phyloP scores from a whole-genome alignment of 2,113 vertebrate species.

The Colaptes auratus region DNA sequence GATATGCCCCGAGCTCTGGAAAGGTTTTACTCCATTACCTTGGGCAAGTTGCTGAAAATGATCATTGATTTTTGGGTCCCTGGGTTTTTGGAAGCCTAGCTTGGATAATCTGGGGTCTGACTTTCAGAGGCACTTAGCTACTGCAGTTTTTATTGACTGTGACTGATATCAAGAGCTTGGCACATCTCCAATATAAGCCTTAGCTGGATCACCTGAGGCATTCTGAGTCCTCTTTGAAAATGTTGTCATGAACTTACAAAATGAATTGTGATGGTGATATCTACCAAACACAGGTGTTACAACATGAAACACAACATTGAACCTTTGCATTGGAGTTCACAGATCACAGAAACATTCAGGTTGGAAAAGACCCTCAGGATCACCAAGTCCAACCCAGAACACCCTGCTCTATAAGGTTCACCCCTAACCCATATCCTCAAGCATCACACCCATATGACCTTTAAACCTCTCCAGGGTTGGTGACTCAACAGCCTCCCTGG shows the following conservation, averaged over 20 bases:
- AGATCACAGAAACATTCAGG: too few species aligned
- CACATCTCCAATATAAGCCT: background rate
- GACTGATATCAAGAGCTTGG: background rate
- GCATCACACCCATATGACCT: too few species aligned
- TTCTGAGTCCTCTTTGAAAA: background rate
- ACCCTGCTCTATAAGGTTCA: too few species aligned
- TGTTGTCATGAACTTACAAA: background rate
- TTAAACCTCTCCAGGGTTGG: too few species aligned
- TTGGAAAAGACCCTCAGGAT: too few species aligned
- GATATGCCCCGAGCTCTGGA: background rate
- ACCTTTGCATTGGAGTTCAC: background rate
- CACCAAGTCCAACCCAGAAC: too few species aligned
- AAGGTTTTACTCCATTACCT: constrained; percentile 36
- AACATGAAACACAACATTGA: background rate
- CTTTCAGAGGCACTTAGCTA: background rate
- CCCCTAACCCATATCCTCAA: too few species aligned
- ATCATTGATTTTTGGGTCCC: background rate
- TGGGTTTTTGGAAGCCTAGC: background rate
- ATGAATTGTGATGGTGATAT: background rate
- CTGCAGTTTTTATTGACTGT: background rate
- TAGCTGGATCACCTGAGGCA: background rate
- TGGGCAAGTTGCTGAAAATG: constrained; percentile 34
- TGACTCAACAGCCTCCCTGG: too few species aligned
- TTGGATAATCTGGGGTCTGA: constrained; percentile 19
- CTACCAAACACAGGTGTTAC: background rate